phyloP scores from a whole-genome alignment of 2,797 vertebrate genomes.

The Erpetoichthys calabaricus region DNA sequence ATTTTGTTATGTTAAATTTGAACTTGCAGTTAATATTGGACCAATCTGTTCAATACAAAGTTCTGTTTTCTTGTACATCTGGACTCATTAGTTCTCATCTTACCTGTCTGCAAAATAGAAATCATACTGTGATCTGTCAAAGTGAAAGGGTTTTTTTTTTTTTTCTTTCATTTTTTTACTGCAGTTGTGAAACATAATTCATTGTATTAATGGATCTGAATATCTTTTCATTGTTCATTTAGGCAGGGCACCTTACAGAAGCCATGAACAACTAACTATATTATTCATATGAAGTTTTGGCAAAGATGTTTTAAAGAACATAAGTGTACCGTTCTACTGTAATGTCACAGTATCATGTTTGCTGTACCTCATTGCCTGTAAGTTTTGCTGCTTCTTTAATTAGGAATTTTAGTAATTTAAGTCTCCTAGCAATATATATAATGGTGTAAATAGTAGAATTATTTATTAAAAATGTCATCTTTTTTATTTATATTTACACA shows the following conservation, averaged over 20 bases:
- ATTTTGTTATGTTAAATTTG: slow-evolving; percentile 2
- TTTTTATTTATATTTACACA: slow-evolving; percentile 97
- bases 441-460: slow-evolving; percentile 99
- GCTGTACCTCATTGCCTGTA: slow-evolving; percentile 94
- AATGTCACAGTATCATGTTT: slow-evolving; percentile 66
- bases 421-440: slow-evolving; percentile 78
- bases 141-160: slow-evolving; percentile 56
- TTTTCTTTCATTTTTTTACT: slow-evolving; percentile 47
- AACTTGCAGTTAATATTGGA: background rate
- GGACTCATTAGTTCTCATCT: slow-evolving; percentile 1
- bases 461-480: slow-evolving; percentile 99
- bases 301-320: slow-evolving; percentile 30
- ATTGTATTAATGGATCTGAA: slow-evolving; percentile 55
- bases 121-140: slow-evolving; percentile 64
- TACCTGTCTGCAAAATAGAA: slow-evolving; percentile 31
- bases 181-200: slow-evolving; percentile 36
- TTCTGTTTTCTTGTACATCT: background rate
- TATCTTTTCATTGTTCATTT: slow-evolving; percentile 49
- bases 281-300: slow-evolving; percentile 53
- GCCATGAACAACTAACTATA: slow-evolving; percentile 38
- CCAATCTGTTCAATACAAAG: background rate
- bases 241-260: slow-evolving; percentile 47
- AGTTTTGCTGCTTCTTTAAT: slow-evolving; percentile 91
- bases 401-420: slow-evolving; percentile 73
- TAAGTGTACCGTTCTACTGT: slow-evolving; percentile 62